Base-by-base conservation (phyloP, 2,113 vertebrate genomes). In the Nycticebus coucang region DNA sequence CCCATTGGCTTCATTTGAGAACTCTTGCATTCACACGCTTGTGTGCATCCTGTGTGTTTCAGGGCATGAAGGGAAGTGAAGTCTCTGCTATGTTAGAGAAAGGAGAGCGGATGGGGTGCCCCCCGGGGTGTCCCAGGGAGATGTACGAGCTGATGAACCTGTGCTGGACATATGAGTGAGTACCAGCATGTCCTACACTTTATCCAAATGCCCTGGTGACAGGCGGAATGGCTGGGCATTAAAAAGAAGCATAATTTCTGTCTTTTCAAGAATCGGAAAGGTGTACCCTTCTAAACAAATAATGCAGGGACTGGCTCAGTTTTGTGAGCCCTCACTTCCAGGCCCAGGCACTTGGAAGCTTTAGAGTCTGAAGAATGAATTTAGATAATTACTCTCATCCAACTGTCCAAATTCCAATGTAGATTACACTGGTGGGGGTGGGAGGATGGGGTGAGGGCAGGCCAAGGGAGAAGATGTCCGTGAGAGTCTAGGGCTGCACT, bases 1-100 rank as follows among this genome's bases (percentile, higher is more conserved):
- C 75, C 9, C 26, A 26, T 33, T 79, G 74, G 35, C 30, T 15
- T 35, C 45, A 9, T 50, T 9, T 50, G 45, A 9, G 45, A 37
- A 26, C 3, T 30, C 33, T 41, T 0, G n/a, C 6, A 53, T 89
- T n/a, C 6, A 79, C 62, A 26, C 60, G 8, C 21, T 53, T 9
- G 1, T 33, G 30, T 53, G 4, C 5, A 2, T 96, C 87, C 89
- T 62, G 33, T 33, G 0, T 94, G 7, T 98, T 95, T 35, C 95
- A 99, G 99, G 99, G 99, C 57, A 99, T 99, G 99, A 99, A 99
- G 98, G 99, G 99, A 69, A 99, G 98, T 35, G 99, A 99, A 26
- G 99, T 99, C 17, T 98, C 99, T 2, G 98, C 99, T 89, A 99
- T 99, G 99, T 98, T 99, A 96, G 99, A 99, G 95, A 98, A 97